Evolutionary conservation across 2,797 vertebrate species (phyloP).

Genomic region (Molossus alvarezi): DNA sequence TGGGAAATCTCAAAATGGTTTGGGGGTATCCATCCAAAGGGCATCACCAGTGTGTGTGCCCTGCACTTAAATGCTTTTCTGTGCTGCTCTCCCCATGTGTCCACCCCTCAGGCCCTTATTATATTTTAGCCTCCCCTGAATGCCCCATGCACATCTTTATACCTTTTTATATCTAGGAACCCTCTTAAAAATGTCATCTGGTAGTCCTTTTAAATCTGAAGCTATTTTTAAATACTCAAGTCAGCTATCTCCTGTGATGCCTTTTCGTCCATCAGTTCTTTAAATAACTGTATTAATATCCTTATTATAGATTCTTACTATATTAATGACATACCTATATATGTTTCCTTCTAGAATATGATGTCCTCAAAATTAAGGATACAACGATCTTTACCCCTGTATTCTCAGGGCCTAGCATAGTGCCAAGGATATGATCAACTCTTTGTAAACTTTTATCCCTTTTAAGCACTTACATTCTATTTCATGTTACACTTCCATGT

Average conservation of each 20-base stretch:
- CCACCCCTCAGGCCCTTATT: neutral
- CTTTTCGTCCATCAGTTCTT: neutral
- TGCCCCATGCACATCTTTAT: neutral
- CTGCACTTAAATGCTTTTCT: neutral
- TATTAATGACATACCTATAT: neutral
- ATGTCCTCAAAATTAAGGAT: neutral
- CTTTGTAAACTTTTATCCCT: neutral
- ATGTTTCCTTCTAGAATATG: neutral
- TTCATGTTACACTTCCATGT: neutral
- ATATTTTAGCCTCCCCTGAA: neutral
- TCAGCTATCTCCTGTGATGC: neutral
- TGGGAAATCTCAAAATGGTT: neutral
- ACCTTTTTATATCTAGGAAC: neutral
- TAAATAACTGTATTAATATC: neutral
- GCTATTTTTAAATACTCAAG: neutral
- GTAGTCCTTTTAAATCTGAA: neutral
- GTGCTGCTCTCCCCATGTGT: no score
- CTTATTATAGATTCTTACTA: neutral
- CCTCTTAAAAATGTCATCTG: neutral
- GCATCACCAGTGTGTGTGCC: neutral
- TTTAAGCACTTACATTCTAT: neutral
- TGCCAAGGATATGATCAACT: neutral
- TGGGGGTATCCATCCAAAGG: neutral
- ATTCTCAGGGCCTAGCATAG: neutral
- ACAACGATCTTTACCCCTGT: neutral